A percentile compares a stretch with the other conserved stretches of the same genome.
Conservation (phyloP, 2,113 vertebrate species). For the Tamias sibiricus region DNA sequence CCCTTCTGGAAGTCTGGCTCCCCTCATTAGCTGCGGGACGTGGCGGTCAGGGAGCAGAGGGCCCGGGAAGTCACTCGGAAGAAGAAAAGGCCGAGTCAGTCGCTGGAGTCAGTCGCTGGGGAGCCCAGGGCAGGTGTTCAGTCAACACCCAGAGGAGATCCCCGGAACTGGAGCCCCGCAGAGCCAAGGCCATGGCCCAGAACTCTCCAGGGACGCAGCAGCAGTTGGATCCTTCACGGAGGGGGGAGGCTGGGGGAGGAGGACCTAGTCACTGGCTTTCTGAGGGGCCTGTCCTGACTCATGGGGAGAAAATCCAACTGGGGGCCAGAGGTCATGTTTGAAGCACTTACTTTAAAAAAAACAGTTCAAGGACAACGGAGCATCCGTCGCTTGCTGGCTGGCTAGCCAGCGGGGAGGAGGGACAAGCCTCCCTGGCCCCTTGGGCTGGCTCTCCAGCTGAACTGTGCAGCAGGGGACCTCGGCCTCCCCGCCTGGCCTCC, state of each 20-base stretch:
- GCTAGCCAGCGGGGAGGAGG: not conserved
- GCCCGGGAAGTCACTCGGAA: no score
- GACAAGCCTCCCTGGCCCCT: fast-evolving
- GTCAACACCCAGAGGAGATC: not conserved
- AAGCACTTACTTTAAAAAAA: no score
- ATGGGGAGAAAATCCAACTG: not conserved
- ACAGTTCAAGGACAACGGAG: no score
- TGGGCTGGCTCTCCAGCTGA: no score
- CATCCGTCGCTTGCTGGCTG: no score
- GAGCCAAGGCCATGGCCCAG: not conserved
- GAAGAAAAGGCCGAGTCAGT: not conserved
- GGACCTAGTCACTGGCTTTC: not conserved
- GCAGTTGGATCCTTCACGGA: not conserved
- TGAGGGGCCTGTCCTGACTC: not conserved
- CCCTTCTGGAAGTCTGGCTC: no score
- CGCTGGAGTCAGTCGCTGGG: not conserved
- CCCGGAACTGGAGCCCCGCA: no score
- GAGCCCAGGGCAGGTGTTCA: not conserved
- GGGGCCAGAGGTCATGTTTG: not conserved
- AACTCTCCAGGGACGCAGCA: not conserved
- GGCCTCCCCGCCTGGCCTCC: not conserved
- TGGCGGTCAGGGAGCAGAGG: no score
- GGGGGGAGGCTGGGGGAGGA: no score
- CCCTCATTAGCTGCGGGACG: no score
- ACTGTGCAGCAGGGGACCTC: not conserved